These are phyloP conservation scores for Acleris literana DNA, from an alignment of 2,888 invertebrate species.

Conservation along the genomic window DNA sequence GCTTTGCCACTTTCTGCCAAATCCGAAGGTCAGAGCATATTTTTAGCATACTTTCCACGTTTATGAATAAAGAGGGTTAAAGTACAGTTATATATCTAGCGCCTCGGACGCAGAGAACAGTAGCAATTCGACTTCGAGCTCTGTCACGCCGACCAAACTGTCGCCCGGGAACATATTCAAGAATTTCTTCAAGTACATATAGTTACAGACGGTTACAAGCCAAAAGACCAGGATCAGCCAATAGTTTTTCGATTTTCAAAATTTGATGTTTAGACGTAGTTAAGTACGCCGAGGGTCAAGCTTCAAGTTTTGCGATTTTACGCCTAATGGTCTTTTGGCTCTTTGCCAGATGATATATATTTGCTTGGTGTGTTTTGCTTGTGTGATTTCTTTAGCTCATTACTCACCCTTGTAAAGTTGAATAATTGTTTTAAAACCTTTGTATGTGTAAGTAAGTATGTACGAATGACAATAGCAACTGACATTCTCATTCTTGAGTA, in stretches of 20 bases:
- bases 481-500: too few species aligned
- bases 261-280: too few species aligned
- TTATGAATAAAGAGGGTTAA: conserved; percentile 7
- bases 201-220: not conserved
- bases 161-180: conserved; percentile 96
- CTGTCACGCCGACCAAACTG: conserved; percentile 87
- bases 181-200: conserved; percentile 96
- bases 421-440: too few species aligned
- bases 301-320: too few species aligned
- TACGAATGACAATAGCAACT: too few species aligned
- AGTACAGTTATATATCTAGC: conserved; percentile 51
- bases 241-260: too few species aligned
- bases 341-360: conserved; percentile 36
- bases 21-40: too few species aligned
- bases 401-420: too few species aligned
- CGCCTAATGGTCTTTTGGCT: not conserved
- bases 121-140: conserved; percentile 74
- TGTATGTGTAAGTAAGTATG: too few species aligned
- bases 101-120: conserved; percentile 73
- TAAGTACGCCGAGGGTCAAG: too few species aligned
- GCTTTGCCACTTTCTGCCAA: too few species aligned
- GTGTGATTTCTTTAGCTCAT: not conserved
- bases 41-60: not conserved
- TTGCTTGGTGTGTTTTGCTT: conserved; percentile 47
- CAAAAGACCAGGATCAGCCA: not conserved